Evolutionary conservation across 2,888 invertebrate species (phyloP), one percentile per base, ranked within the genome.

Genomic region (Anarsia innoxiella): DNA sequence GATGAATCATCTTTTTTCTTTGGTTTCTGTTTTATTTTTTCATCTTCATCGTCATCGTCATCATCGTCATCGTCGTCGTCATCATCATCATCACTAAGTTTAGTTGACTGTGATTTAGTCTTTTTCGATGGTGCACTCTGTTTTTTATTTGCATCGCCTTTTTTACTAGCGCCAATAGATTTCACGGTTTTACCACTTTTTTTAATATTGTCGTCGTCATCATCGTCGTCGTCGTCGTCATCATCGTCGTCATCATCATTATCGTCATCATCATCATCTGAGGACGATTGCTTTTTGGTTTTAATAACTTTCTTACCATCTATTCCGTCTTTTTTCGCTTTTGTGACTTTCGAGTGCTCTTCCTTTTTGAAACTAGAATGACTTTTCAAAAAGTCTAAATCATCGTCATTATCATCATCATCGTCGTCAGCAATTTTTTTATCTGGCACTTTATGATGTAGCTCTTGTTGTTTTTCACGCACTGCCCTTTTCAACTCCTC

Each of bases 401-500:
- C 46, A 39, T 50, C 54, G 16, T 59, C 50, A n/a, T n/a, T n/a
- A n/a, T 61, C 55, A 23, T 65, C 61, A 1, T 66, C 59, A 31
- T 64, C 62, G 43, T 65, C 65, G 12, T 71, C 66, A 19, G 30
- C 33, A 40, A 66, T 67, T 16, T 53, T 60, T 51, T 62, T 66
- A 34, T 62, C 62, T 23, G 46, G 29, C 42, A 46, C 48, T 47
- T 68, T 76, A 39, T 65, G 64, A 38, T 53, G 62, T 12, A 58
- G 48, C 33, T 53, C 43, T 40, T 64, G 53, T 49, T 67, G 65
- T 45, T 74, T 79, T 32, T 74, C 76, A 11, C 63, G 57, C 28
- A 64, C 60, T 31, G 53, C 47, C 46, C 66, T 71, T 39, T 75
- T 83, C 32, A 71, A 44, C 39, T 72, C 73, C 19, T 72, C 75